Base-by-base conservation (phyloP, 1,140 invertebrate genomes). In the Bathynomus jamesi region DNA sequence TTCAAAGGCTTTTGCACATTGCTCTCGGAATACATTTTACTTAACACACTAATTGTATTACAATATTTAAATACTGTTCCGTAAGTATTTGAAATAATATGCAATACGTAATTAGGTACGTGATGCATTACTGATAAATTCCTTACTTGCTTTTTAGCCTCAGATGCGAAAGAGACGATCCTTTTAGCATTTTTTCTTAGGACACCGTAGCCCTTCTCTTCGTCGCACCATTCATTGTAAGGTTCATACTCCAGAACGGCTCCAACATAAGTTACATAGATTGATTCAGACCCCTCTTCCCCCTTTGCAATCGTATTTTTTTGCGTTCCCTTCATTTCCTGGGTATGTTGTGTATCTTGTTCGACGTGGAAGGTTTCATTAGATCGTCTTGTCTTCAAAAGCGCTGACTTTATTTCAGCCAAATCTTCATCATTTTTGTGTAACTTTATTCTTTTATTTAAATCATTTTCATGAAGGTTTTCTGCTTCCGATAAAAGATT, bases 231-330 rank as follows among this genome's bases (percentile, higher is more conserved):
- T 10, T 66, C 30, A 2, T 61, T 61, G 21, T 62, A 66, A 7
- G 76, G 64, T n/a, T 77, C 73, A 31, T 72, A 75, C 40, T 75
- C 73, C 61, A 75, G 24, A 0, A 72, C 73, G 4, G 70, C 73
- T 10, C 63, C 76, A 10, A 65, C 66, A 61, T 75, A 75, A 28
- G 24, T 60, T 46, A 75, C 70, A 0, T 21, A 11, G n/a, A 71
- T 65, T 7, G 61, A n/a, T n/a, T n/a, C n/a, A n/a, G n/a, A n/a
- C n/a, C n/a, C n/a, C n/a, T n/a, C n/a, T n/a, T n/a, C n/a, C n/a
- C n/a, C n/a, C n/a, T n/a, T n/a, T n/a, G n/a, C n/a, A n/a, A n/a
- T n/a, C n/a, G n/a, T n/a, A n/a, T n/a, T n/a, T n/a, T n/a, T n/a
- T n/a, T n/a, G n/a, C n/a, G n/a, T n/a, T n/a, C n/a, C n/a, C n/a